Evolutionary conservation across 2,113 vertebrate genomes (phyloP).

Genomic region (Galbula dea): DNA sequence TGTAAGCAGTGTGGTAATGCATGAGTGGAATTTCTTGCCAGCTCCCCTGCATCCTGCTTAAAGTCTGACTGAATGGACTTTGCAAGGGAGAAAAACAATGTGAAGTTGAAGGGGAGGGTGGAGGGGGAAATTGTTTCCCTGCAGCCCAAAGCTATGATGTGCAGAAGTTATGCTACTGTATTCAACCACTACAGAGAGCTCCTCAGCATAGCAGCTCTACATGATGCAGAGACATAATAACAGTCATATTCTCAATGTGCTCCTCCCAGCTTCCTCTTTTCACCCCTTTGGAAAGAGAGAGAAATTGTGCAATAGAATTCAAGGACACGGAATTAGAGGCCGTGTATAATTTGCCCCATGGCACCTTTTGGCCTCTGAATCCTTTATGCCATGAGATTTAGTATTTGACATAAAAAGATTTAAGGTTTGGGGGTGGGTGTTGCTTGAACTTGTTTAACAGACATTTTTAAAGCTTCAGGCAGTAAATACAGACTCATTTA

Average conservation of each 20-base stretch:
- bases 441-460: conserved; percentile 15
- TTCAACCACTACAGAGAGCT: background rate
- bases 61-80: background rate
- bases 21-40: background rate
- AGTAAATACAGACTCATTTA: conserved; percentile 41
- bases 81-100: background rate
- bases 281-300: background rate
- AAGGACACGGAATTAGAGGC: conserved; percentile 20
- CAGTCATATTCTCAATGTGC: background rate
- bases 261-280: background rate
- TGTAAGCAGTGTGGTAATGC: background rate
- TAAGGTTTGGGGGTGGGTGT: background rate
- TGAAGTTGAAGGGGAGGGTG: background rate
- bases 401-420: conserved; percentile 22
- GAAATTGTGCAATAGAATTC: conserved; percentile 5
- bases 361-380: conserved; percentile 4
- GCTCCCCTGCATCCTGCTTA: background rate
- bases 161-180: background rate
- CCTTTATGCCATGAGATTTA: background rate
- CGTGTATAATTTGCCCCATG: background rate
- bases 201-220: background rate
- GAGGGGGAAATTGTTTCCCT: background rate
- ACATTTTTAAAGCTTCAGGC: conserved; percentile 41
- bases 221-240: background rate
- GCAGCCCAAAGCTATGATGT: background rate